Evolutionary conservation across 53 echinoderm and acorn worm species (phyloP).

Genomic region (Crossaster papposus): DNA sequence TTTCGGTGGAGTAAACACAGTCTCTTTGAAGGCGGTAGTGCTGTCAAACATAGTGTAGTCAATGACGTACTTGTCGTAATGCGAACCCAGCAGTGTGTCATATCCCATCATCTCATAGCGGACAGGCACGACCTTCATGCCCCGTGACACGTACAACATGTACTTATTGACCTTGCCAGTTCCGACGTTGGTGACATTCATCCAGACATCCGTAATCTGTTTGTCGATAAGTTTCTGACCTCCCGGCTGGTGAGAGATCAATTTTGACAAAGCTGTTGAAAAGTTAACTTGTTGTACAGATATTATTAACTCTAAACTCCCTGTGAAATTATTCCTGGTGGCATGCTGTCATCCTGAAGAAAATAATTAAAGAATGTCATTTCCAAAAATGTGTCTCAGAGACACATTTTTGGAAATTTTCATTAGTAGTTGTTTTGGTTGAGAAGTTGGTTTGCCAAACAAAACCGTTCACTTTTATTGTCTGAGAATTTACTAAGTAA

Average conservation of each 20-base stretch:
- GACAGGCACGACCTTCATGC: constrained; percentile 59
- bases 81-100: constrained; percentile 80
- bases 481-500: no score
- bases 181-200: constrained; percentile 29
- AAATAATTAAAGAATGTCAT: no score
- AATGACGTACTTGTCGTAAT: constrained; percentile 82
- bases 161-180: constrained; percentile 67
- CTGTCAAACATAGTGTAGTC: constrained; percentile 78
- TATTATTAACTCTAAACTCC: background rate
- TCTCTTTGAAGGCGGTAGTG: constrained; percentile 33
- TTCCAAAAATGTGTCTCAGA: no score
- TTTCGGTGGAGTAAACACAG: constrained; percentile 63
- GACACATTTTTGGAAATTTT: no score
- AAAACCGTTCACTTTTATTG: no score
- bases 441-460: no score
- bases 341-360: no score
- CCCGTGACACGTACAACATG: constrained; percentile 67
- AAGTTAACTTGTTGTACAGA: no score
- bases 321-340: no score
- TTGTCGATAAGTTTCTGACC: constrained; percentile 54
- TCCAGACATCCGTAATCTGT: constrained; percentile 63
- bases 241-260: background rate
- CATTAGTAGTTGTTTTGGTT: no score
- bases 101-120: constrained; percentile 85
- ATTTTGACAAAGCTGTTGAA: no score